Evolutionary conservation across 2,888 invertebrate genomes (phyloP).

Genomic region (Celastrina argiolus): DNA sequence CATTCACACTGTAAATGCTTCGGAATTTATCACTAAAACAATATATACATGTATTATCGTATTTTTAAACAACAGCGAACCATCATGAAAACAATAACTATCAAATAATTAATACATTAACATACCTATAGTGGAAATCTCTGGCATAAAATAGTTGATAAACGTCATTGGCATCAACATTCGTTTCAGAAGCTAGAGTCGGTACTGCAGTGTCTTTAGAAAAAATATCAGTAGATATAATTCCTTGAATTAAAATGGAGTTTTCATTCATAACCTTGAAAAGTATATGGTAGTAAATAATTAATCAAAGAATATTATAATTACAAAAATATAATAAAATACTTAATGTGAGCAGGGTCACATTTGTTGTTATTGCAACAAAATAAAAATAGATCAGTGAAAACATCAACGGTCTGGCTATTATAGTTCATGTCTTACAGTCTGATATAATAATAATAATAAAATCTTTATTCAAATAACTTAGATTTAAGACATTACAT

Average conservation of each 20-base stretch:
- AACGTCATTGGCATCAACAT: slow-evolving; percentile 40
- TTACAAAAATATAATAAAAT: background rate
- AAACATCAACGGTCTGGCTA: too few relatives aligned
- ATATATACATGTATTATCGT: too few relatives aligned
- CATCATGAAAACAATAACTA: background rate
- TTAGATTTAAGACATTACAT: too few relatives aligned
- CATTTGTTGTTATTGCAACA: too few relatives aligned
- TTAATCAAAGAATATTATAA: too few relatives aligned
- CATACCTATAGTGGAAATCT: slow-evolving; percentile 45
- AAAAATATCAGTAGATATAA: background rate
- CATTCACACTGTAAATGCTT: slow-evolving; percentile 42
- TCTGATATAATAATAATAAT: too few relatives aligned
- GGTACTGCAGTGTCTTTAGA: background rate
- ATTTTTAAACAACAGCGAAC: too few relatives aligned
- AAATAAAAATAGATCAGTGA: too few relatives aligned
- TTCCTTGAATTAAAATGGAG: background rate
- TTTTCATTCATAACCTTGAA: background rate
- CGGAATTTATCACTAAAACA: slow-evolving; percentile 45
- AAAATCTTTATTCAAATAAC: too few relatives aligned
- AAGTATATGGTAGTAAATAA: too few relatives aligned
- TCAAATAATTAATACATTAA: background rate
- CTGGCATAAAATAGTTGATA: slow-evolving; percentile 44
- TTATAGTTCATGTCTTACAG: too few relatives aligned
- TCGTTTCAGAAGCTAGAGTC: background rate
- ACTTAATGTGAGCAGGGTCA: too few relatives aligned